Base-by-base conservation (phyloP, 2,888 invertebrate genomes). In the Agriopis aurantiaria region DNA sequence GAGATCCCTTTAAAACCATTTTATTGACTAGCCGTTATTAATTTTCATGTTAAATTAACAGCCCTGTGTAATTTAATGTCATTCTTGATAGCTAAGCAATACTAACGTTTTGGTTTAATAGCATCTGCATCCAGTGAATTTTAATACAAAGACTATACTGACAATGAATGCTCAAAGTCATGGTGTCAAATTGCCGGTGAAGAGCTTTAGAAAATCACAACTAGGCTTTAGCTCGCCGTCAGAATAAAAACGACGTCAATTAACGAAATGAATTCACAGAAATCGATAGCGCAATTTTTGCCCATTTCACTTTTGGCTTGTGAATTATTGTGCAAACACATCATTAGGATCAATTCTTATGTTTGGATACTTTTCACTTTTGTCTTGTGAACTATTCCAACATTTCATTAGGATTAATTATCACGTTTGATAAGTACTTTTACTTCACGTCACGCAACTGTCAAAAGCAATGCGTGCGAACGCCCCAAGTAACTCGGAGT, bases 371-470 rank as follows among this genome's bases (percentile, higher is more conserved):
- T 43, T 58, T 58, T 58, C 58, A 58, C 58, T 58, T 23, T 58
- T 58, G 23, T 45, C 65, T 67, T 46, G 65, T 61, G 49, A 51
- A 57, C 45, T 65, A 68, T 62, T 62, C 43, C 66, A 71, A 57
- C 62, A 58, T 71, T 72, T 68, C 69, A 71, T 75, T 73, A 72
- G 69, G 65, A 75, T 43, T 69, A 69, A 72, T 73, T 73, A 73
- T 66, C 75, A 67, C 65, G 68, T 71, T 67, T 65, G 59, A 71
- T 60, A 60, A n/a, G 60, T 75, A 67, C 67, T 72, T 62, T 73
- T 73, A 68, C 72, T 73, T 63, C 71, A 71, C 71, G 53, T 74
- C 75, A 77, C 74, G 77, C 74, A 72, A 68, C 59, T 71, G 73
- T 72, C 74, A 67, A 68, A 74, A 70, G 71, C 55, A 59, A 62